Evolutionary conservation across 2,888 invertebrate species (phyloP).

Genomic region (Scaptomyza flava): DNA sequence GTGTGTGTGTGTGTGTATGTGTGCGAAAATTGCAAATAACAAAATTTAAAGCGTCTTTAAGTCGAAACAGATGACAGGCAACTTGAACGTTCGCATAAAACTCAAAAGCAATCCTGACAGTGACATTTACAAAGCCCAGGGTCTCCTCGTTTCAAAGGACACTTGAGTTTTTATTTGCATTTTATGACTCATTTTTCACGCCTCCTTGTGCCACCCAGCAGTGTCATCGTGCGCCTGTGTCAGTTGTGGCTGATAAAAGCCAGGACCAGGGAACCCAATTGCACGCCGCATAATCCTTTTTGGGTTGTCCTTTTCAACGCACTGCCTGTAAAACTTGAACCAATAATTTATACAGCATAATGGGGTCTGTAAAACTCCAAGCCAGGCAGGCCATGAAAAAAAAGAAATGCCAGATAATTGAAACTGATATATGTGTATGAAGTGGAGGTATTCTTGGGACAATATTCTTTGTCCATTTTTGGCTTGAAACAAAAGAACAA

Average conservation of each 20-base stretch:
- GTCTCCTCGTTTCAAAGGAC: constrained; percentile 50
- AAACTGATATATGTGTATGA: constrained; percentile 81
- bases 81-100: constrained; percentile 37
- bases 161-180: constrained; percentile 78
- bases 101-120: constrained; percentile 46
- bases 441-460: constrained; percentile 41
- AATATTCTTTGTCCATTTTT: constrained; percentile 45
- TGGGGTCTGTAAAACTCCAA: constrained; percentile 34
- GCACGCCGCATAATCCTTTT: constrained; percentile 74
- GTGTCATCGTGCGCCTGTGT: constrained; percentile 39
- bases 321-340: constrained; percentile 40
- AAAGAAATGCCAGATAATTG: constrained; percentile 68
- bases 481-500: constrained; percentile 46
- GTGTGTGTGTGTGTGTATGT: no score
- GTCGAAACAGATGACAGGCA: constrained; percentile 15
- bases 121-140: constrained; percentile 42
- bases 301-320: constrained; percentile 65
- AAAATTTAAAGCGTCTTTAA: constrained; percentile 31
- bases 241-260: constrained; percentile 75
- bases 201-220: constrained; percentile 34
- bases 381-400: constrained; percentile 12
- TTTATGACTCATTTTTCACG: constrained; percentile 80
- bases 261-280: constrained; percentile 53
- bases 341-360: constrained; percentile 74
- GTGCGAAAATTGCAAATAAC: constrained; percentile 8